Evolutionary conservation across 2,888 invertebrate genomes (phyloP).

Genomic region (Pocota personata): DNA sequence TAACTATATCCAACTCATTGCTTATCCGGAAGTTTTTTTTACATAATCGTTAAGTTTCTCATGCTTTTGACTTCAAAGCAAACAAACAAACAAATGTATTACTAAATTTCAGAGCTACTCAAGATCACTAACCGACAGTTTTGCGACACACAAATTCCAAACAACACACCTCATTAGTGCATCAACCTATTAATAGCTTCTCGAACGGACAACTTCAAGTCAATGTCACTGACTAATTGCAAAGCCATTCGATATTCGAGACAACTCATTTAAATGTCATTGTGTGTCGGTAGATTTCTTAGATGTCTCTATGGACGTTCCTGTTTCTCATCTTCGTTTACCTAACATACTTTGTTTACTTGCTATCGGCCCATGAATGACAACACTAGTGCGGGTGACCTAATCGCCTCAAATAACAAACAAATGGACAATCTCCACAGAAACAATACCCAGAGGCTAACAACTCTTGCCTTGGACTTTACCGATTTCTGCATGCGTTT

Average conservation of each 20-base stretch:
- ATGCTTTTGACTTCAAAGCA: not conserved
- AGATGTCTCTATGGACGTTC: conserved; percentile 32
- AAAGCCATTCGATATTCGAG: conserved; percentile 25
- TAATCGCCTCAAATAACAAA: conserved; percentile 46
- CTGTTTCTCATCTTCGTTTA: conserved; percentile 40
- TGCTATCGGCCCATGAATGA: conserved; percentile 28
- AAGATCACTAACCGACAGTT: conserved; percentile 28
- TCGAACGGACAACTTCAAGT: conserved; percentile 7
- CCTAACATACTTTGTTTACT: conserved; percentile 14
- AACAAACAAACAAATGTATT: not conserved
- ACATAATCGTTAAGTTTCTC: not conserved
- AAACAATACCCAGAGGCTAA: not conserved
- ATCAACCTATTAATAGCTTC: conserved; percentile 47
- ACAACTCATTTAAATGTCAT: conserved; percentile 51
- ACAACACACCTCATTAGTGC: conserved; percentile 57
- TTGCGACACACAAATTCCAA: not conserved
- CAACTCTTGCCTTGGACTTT: conserved; percentile 25
- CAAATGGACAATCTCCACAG: not conserved
- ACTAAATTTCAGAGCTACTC: not conserved
- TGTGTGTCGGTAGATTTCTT: conserved; percentile 24
- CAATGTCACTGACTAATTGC: conserved; percentile 60
- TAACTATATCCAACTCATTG: too few species aligned
- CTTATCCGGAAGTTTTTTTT: not conserved
- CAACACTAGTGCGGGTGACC: conserved; percentile 62
- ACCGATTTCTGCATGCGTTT: conserved; percentile 30